Evolutionary conservation across 2,797 vertebrate species (phyloP).

Genomic region (Myotis myotis): DNA sequence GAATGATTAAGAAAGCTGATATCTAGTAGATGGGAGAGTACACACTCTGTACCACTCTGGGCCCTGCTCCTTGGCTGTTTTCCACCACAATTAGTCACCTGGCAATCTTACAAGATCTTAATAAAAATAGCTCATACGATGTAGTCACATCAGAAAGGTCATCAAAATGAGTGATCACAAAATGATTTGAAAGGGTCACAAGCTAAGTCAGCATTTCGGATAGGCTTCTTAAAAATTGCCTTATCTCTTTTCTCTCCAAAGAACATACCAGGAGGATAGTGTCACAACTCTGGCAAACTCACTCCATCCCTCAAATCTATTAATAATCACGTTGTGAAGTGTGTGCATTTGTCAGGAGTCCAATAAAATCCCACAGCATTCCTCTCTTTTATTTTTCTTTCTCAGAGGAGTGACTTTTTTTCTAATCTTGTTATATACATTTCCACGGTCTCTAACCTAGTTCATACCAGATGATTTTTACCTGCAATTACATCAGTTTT

Average conservation of each 20-base stretch:
- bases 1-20: neutral
- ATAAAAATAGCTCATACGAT: constrained; percentile 62
- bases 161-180: constrained; percentile 60
- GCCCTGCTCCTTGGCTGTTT: constrained; percentile 22
- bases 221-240: neutral
- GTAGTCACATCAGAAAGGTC: constrained; percentile 50
- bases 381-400: neutral
- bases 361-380: neutral
- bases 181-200: constrained; percentile 55
- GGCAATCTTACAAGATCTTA: constrained; percentile 50
- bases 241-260: constrained; percentile 35
- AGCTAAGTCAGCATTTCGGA: constrained; percentile 53
- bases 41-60: neutral
- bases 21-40: neutral
- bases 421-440: neutral
- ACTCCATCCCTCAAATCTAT: neutral
- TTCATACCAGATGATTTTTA: constrained; percentile 13
- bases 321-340: neutral
- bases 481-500: constrained; percentile 36
- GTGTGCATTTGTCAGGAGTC: neutral
- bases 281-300: neutral
- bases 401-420: neutral
- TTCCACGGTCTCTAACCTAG: neutral
- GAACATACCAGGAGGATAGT: constrained; percentile 43
- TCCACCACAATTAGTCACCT: constrained; percentile 58